Conservation (phyloP, 2,888 invertebrate species). For the Phyllotreta striolata region DNA sequence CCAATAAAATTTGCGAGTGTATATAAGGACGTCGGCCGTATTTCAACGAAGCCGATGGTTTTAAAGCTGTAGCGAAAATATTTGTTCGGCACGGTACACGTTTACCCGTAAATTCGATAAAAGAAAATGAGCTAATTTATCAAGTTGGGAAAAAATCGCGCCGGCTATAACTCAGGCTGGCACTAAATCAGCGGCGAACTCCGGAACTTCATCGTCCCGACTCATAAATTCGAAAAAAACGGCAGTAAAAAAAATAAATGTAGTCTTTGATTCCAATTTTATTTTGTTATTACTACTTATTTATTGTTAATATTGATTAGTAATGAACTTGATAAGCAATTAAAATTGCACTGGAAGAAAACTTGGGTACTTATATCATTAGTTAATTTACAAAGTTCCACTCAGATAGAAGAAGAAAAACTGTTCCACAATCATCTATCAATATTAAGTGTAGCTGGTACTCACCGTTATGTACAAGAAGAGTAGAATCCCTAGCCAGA, state of each 20-base stretch:
- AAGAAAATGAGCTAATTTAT: conserved; percentile 32
- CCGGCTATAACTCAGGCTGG: conserved; percentile 27
- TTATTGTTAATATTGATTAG: too few relatives aligned
- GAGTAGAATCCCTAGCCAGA: conserved; percentile 80
- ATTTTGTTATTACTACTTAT: too few relatives aligned
- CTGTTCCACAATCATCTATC: too few relatives aligned
- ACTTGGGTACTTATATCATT: too few relatives aligned
- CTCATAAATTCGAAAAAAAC: conserved; percentile 30
- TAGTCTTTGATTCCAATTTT: too few relatives aligned
- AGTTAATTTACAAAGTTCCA: too few relatives aligned
- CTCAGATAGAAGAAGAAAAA: too few relatives aligned
- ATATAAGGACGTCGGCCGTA: not conserved
- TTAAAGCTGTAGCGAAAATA: conserved; percentile 14
- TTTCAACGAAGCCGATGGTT: not conserved
- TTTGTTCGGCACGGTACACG: conserved; percentile 19
- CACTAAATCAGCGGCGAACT: conserved; percentile 31
- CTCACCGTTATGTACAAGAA: conserved; percentile 85
- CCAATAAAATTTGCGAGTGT: not conserved
- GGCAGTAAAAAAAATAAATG: not conserved
- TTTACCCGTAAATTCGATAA: conserved; percentile 30
- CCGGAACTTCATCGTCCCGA: conserved; percentile 32
- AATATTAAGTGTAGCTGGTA: conserved; percentile 35
- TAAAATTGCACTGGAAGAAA: too few relatives aligned
- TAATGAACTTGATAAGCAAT: too few relatives aligned
- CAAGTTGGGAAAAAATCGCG: conserved; percentile 29